Conservation (phyloP, 2,888 invertebrate species). For the Brachycybe producta region DNA sequence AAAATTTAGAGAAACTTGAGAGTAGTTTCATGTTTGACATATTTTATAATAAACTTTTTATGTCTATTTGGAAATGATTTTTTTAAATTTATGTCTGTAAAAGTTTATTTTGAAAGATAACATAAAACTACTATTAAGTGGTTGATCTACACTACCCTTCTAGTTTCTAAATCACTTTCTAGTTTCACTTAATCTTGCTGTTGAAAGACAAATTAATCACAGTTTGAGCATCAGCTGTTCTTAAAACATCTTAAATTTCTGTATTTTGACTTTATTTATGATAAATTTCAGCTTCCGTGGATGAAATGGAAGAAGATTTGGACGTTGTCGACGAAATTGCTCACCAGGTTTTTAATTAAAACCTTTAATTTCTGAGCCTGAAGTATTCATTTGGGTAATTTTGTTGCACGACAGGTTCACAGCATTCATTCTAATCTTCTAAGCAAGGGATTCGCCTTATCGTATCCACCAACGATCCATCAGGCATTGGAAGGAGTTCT, state of each 20-base stretch:
- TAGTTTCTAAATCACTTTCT: too few relatives aligned
- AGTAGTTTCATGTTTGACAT: too few relatives aligned
- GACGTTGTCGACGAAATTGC: constrained; percentile 57
- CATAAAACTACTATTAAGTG: constrained; percentile 5
- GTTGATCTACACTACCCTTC: too few relatives aligned
- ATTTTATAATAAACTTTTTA: too few relatives aligned
- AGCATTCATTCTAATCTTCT: constrained; percentile 58
- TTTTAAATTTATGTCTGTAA: too few relatives aligned
- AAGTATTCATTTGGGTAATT: not conserved
- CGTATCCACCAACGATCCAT: constrained; percentile 70
- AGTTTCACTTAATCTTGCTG: too few relatives aligned
- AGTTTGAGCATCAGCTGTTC: too few relatives aligned
- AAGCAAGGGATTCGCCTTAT: constrained; percentile 77
- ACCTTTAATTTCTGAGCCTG: not conserved
- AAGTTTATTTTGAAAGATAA: constrained; percentile 4
- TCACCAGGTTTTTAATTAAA: constrained; percentile 29
- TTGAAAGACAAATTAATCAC: too few relatives aligned
- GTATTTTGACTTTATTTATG: too few relatives aligned
- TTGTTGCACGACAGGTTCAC: constrained; percentile 38
- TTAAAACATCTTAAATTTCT: too few relatives aligned
- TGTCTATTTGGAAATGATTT: constrained; percentile 10
- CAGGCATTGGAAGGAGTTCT: constrained; percentile 81
- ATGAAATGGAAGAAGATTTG: constrained; percentile 54
- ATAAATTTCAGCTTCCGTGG: constrained; percentile 31
- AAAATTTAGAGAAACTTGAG: too few relatives aligned